phyloP scores from a whole-genome alignment of 2,797 vertebrate species.

The Euphonia xanthogaster region DNA sequence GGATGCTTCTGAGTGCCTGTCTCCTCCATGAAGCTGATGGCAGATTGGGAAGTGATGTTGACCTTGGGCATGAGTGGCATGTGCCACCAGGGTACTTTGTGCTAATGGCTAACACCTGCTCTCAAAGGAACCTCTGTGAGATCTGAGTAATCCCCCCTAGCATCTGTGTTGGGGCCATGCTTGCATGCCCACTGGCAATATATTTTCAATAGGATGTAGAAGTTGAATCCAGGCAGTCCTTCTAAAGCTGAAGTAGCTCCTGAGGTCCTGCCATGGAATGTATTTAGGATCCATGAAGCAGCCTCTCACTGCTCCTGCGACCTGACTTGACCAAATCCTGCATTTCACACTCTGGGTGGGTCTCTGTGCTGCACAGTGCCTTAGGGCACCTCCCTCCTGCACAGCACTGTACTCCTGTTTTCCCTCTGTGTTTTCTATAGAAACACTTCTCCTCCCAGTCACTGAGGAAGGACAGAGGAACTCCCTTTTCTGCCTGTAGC shows the following conservation, averaged over 20 bases:
- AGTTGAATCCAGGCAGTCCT: neutral
- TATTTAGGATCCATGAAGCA: neutral
- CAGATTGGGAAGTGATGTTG: neutral
- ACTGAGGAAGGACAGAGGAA: neutral
- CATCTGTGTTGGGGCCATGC: too few species aligned
- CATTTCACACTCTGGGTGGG: fast-evolving
- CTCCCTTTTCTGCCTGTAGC: neutral
- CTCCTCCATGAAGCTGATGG: neutral
- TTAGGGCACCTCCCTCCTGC: neutral
- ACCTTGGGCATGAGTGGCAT: neutral
- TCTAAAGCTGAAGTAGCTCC: neutral
- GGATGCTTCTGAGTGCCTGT: neutral
- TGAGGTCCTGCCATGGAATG: neutral
- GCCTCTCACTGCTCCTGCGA: neutral
- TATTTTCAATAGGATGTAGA: neutral
- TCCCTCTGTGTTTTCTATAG: fast-evolving
- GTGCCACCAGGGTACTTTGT: neutral
- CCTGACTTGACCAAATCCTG: neutral
- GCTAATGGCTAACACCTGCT: neutral
- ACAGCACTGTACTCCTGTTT: neutral
- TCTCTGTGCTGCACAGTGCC: neutral
- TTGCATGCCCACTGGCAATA: neutral
- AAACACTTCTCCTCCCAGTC: neutral
- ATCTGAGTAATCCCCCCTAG: neutral
- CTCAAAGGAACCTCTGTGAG: neutral